phyloP scores from a whole-genome alignment of 2,888 invertebrate genomes.

The Phyllotreta striolata region DNA sequence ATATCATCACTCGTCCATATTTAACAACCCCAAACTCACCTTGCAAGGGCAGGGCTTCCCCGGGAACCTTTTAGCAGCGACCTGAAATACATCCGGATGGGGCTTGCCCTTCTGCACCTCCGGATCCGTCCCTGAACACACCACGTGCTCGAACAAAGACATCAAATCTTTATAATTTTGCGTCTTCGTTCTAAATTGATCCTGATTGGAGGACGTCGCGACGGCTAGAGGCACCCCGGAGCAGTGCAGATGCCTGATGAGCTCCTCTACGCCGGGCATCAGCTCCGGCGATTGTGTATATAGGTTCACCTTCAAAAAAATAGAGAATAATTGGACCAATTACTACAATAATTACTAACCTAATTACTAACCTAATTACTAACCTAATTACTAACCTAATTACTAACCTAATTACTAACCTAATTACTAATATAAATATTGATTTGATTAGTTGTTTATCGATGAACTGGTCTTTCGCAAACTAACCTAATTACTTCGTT shows the following conservation, averaged over 20 bases:
- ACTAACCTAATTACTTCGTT: no score
- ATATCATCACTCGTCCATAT: no score
- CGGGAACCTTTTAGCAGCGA: slow-evolving; percentile 68
- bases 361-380: no score
- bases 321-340: no score
- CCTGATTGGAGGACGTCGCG: slow-evolving; percentile 71
- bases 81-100: slow-evolving; percentile 72
- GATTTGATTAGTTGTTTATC: no score
- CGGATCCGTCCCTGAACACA: slow-evolving; percentile 70
- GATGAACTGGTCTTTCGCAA: no score
- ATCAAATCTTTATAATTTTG: slow-evolving; percentile 62
- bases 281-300: slow-evolving; percentile 65
- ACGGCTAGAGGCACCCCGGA: slow-evolving; percentile 72
- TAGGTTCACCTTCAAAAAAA: slow-evolving; percentile 1
- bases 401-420: no score
- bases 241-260: slow-evolving; percentile 64
- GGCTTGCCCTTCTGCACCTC: slow-evolving; percentile 77
- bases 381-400: no score
- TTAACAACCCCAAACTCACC: slow-evolving; percentile 42
- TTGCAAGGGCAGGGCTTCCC: slow-evolving; percentile 61
- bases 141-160: slow-evolving; percentile 65
- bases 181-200: slow-evolving; percentile 66
- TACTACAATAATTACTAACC: no score
- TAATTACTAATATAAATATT: no score
- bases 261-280: slow-evolving; percentile 64